Evolutionary conservation across 1,140 invertebrate genomes (phyloP), one percentile per base, ranked within the genome.

Genomic region (Pseudomyrmex cubaensis): DNA sequence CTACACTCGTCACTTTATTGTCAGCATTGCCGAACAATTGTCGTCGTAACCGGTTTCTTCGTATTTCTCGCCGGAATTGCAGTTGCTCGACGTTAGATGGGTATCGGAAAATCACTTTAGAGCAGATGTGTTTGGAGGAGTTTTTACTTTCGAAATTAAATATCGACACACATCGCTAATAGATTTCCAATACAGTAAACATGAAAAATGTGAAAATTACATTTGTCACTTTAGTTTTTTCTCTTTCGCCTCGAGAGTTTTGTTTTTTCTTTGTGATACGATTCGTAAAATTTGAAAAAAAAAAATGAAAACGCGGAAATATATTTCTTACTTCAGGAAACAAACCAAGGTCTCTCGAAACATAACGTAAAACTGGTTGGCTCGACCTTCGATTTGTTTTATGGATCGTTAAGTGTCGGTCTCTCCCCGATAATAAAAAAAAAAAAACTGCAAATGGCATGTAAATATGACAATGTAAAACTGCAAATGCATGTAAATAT

Each of bases 1-100:
- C 85, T 70, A 63, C 85, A 67, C 25, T 70, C 83, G 62, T 44
- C 56, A 48, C 63, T 85, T 87, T 85, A 76, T 82, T 78, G 67
- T 56, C 84, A 80, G 61, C 70, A 25, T 48, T 75, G 84, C 7
- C 2, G 59, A 80, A 85, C 64, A 61, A 83, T 85, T 61, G 64
- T 75, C 44, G 69, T 52, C 54, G 25, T 52, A 44, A 48, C 46
- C 10, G 17, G 17, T 72, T 48, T 69, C 35, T 72, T 67, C 25
- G 13, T n/a, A 59, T 57, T 63, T 62, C 52, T 62, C 20, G 17
- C 13, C n/a, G 13, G 52, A 78, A 10, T 62, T 10, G 13, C 54
- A 1, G 3, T 10, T 17, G 35, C 54, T 35, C 35, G 35, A 35
- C 25, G 20, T 20, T 25, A 35, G 35, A 0, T 7, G 7, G 35